Base-by-base conservation (phyloP, 2,888 invertebrate genomes). In the Hymenopus coronatus region DNA sequence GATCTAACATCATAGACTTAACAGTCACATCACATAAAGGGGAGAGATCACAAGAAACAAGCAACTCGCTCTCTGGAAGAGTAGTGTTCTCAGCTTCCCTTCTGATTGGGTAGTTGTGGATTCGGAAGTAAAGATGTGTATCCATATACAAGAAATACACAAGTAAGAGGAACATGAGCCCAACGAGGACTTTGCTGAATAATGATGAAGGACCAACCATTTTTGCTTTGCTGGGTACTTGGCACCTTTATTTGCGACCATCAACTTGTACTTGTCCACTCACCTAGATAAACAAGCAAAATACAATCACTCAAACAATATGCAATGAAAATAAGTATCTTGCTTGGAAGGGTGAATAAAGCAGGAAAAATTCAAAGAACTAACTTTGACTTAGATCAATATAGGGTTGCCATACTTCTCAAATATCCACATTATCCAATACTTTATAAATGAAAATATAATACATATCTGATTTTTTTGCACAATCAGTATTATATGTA, bases 21-120 rank as follows among this genome's bases (percentile, higher is more conserved):
- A 97, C 96, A 0, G 97, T 97, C 2, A 98, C 96, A 91, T 96
- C 95, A 92, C 97, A 97, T 27, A 97, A 92, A 0, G 97, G 97
- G 91, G 97, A 96, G 54, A 97, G 94, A 85, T 94, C 94, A 89
- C 91, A 91, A 4, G 91, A 91, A 30, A 89, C 83, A 46, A 90
- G 89, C 82, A 89, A 90, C 30, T 90, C 90, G 25, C 88, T 84
- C 28, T 90, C 89, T 25, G 89, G 70, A 20, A 88, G 83, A 14
- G 90, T 89, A 54, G 84, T 28, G 82, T 90, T 90, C 90, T 93
- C 93, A 90, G 92, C 92, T 89, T 94, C 93, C 88, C 94, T 93
- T 89, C 95, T 95, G 28, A 97, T 93, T 46, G 95, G 95, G 92
- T 96, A 97, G 91, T 96, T 94, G 92, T 96, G 96, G 92, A 97